Conservation (phyloP, 2,113 vertebrate genomes). For the Neotoma lepida region DNA sequence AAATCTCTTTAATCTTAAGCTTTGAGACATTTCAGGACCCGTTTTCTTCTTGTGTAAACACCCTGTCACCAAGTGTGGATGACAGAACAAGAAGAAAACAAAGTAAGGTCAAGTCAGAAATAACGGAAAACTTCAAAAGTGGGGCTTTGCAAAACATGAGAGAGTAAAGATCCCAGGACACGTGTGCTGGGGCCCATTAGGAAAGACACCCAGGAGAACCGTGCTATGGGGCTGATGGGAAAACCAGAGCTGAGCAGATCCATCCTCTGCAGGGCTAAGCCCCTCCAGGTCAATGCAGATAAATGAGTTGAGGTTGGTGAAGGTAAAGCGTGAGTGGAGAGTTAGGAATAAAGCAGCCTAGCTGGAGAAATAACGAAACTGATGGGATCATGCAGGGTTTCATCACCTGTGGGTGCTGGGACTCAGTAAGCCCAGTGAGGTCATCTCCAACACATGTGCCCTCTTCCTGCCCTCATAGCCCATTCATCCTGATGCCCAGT, state of each 20-base stretch:
- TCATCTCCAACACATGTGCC: neutral
- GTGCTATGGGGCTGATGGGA: neutral
- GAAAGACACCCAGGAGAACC: neutral
- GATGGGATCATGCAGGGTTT: neutral
- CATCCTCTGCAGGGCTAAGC: neutral
- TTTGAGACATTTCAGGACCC: conserved; percentile 47
- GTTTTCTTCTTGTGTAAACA: conserved; percentile 40
- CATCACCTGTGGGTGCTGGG: neutral
- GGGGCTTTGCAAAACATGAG: conserved; percentile 40
- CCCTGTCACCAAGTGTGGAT: conserved; percentile 4
- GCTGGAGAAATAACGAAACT: neutral
- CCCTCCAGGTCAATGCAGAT: neutral
- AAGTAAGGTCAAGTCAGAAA: conserved; percentile 62
- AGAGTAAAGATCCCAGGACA: conserved; percentile 38
- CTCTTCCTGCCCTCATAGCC: neutral
- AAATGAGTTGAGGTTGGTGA: conserved; percentile 36
- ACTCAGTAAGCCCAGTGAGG: neutral
- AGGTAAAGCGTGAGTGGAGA: conserved; percentile 12
- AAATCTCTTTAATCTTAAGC: conserved; percentile 47
- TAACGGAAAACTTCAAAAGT: conserved; percentile 56
- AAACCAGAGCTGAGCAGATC: neutral
- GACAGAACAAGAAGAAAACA: conserved; percentile 40
- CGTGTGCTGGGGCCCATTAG: neutral
- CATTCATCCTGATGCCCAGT: rapidly evolving
- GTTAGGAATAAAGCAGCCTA: neutral